A percentile compares a stretch with the other conserved stretches of the same genome.
phyloP scores from a whole-genome alignment of 2,888 invertebrate genomes.

The Caenorhabditis sp. region DNA sequence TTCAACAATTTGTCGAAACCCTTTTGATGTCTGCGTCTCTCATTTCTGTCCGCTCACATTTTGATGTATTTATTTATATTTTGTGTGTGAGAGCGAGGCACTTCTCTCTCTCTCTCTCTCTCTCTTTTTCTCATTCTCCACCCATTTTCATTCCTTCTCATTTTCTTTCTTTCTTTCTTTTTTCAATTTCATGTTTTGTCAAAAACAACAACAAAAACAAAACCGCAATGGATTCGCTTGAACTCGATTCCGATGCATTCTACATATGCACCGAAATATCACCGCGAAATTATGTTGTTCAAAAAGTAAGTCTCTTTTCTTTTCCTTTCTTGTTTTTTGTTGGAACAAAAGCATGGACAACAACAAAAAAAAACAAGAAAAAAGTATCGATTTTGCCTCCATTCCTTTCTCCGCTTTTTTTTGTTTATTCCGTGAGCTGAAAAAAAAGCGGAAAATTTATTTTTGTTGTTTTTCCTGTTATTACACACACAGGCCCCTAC shows the following conservation, averaged over 20 bases:
- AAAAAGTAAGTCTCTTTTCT: slow-evolving; percentile 74
- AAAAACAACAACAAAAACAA: not conserved
- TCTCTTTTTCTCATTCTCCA: not conserved
- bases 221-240: slow-evolving; percentile 50
- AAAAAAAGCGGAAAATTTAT: not conserved
- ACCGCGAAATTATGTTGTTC: slow-evolving; percentile 78
- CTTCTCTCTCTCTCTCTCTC: not conserved
- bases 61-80: not conserved
- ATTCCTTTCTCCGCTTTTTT: slow-evolving; percentile 1
- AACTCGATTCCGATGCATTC: slow-evolving; percentile 60
- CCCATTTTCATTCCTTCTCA: not conserved
- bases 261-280: slow-evolving; percentile 78
- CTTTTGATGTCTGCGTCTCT: not conserved
- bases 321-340: not conserved
- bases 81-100: not conserved
- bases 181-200: not conserved
- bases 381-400: slow-evolving; percentile 5
- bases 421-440: not conserved
- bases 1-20: not conserved
- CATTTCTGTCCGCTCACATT: not conserved
- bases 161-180: not conserved
- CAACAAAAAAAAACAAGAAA: slow-evolving; percentile 8
- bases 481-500: not conserved
- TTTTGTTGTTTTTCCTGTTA: not conserved
- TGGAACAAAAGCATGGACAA: not conserved